phyloP scores from a whole-genome alignment of 2,888 invertebrate genomes.

The Galerucella calmariensis region DNA sequence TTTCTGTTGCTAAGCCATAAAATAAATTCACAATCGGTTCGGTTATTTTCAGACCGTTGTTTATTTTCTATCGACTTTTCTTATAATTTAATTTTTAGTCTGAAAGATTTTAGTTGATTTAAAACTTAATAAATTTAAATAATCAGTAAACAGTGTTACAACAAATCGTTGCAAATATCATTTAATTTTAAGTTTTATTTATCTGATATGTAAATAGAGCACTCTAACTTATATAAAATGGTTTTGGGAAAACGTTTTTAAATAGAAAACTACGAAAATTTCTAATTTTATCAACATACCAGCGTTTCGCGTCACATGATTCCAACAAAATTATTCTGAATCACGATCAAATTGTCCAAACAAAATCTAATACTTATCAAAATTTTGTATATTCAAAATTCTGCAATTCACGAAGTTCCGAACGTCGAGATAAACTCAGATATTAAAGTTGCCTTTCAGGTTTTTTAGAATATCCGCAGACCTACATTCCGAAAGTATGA shows the following conservation, averaged over 20 bases:
- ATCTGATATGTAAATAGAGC: conserved; percentile 20
- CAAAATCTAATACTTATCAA: not conserved
- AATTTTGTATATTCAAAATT: too few species aligned
- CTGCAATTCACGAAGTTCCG: too few species aligned
- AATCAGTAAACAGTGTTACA: conserved; percentile 37
- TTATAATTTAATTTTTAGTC: conserved; percentile 34
- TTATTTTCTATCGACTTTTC: conserved; percentile 36
- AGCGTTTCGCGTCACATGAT: not conserved
- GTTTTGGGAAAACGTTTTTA: conserved; percentile 22
- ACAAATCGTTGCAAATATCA: conserved; percentile 34
- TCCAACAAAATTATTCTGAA: not conserved
- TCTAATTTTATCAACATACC: conserved; percentile 1
- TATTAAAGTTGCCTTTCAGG: too few species aligned
- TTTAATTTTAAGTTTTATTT: conserved; percentile 32
- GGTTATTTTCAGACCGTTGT: conserved; percentile 30
- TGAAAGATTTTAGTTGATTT: conserved; percentile 38
- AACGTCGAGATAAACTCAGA: too few species aligned
- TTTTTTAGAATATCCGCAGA: too few species aligned
- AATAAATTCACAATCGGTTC: conserved; percentile 12
- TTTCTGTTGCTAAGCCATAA: conserved; percentile 7
- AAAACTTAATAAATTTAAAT: conserved; percentile 37
- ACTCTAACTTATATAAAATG: conserved; percentile 20
- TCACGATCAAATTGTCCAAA: not conserved
- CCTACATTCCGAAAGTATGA: too few species aligned
- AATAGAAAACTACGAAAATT: conserved; percentile 5